Evolutionary conservation across 2,888 invertebrate genomes (phyloP), one percentile per base, ranked within the genome.

Genomic region (Sipha maydis): DNA sequence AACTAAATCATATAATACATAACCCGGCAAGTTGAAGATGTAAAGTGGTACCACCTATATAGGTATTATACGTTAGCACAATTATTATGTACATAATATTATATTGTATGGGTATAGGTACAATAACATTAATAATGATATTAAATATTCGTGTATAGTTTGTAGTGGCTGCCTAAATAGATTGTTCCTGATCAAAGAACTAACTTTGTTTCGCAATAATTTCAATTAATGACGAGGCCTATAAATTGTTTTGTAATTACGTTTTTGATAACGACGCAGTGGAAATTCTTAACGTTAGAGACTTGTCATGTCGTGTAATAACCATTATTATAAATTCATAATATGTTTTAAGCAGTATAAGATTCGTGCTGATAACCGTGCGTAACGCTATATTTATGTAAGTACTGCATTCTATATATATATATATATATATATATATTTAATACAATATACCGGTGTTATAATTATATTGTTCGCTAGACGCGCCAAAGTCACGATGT

Each of bases 161-260:
- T 76, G 48, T 41, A 48, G 76, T 76, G 28, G 7, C 21, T 56
- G 3, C 28, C 48, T 76, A 76, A 28, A n/a, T n/a, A 28, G 28
- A 56, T 28, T 11, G 31, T 19, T 54, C 54, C 0, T 21, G 56
- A 78, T 79, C 31, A 79, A 56, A 79, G 34, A 34, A 31, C 56
- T 14, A 54, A 79, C 56, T 56, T 79, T 25, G 78, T 56, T 14
- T 31, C 78, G 31, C 56, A 56, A 34, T 79, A 25, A 56, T 79
- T 79, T 25, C 56, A 79, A 79, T 56, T 56, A 34, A 34, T 25
- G 34, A 34, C 41, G 7, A n/a, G 25, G 67, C 25, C 4, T 5
- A 67, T n/a, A 67, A 67, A 67, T 67, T n/a, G 67, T 67, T 67
- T 67, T 67, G n/a, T n/a, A 67, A 67, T 67, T 67, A 67, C 25